These are phyloP conservation scores for Penaeus japonicus DNA, from an alignment of 1,140 invertebrate genomes.

Conservation along the genomic window DNA sequence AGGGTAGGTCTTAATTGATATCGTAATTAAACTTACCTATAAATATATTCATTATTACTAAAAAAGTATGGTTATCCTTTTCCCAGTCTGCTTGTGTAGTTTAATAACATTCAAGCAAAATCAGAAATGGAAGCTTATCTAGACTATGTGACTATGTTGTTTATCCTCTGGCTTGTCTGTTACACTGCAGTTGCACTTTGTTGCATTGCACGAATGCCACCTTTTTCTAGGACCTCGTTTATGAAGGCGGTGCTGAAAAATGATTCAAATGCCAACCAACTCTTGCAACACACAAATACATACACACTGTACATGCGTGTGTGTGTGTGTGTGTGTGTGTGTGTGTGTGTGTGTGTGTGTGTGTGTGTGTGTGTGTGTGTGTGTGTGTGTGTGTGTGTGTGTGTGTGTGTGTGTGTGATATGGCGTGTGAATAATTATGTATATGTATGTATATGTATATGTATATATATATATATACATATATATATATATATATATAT, in stretches of 20 bases:
- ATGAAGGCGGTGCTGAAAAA: no score
- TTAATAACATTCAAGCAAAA: no score
- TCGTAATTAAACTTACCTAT: no score
- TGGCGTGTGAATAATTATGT: not conserved
- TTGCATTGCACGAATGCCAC: no score
- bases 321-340: not conserved
- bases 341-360: constrained; percentile 6
- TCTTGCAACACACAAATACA: not conserved
- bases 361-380: not conserved
- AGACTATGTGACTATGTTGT: no score
- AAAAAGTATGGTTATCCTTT: no score
- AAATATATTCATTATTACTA: no score
- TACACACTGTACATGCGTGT: not conserved
- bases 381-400: constrained; percentile 2
- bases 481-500: not conserved
- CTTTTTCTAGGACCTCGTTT: not conserved
- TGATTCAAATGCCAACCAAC: not conserved
- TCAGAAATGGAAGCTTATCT: no score
- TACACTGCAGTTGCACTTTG: no score
- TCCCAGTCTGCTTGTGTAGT: no score
- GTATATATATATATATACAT: not conserved
- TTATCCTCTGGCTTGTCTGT: no score
- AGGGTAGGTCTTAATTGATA: no score
- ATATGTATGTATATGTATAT: not conserved
- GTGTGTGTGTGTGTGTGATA: not conserved